Conservation (phyloP, 2,113 vertebrate genomes). For the Macquaria australasica region DNA sequence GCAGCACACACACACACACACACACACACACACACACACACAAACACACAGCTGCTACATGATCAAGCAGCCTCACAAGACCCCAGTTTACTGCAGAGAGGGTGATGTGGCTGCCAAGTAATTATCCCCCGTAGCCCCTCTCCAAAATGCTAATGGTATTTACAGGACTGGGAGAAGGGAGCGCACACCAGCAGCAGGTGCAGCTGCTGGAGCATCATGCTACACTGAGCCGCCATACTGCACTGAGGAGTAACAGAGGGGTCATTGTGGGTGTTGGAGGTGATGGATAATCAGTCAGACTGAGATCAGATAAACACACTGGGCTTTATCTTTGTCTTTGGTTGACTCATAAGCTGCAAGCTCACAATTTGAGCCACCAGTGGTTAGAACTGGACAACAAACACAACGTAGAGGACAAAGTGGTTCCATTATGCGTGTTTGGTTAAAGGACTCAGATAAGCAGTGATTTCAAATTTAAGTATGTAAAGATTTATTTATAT, state of each 20-base stretch:
- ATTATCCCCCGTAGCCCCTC: slow-evolving; percentile 59
- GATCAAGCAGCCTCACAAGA: slow-evolving; percentile 59
- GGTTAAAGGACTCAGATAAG: neutral
- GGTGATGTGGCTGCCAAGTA: slow-evolving; percentile 39
- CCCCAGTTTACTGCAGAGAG: slow-evolving; percentile 45
- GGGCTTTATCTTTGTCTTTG: slow-evolving; percentile 16
- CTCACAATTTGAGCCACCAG: neutral
- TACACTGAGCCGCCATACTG: slow-evolving; percentile 26
- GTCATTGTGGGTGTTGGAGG: slow-evolving; percentile 54
- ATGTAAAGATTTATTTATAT: neutral
- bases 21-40: slow-evolving; percentile 45
- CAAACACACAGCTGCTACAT: slow-evolving; percentile 60
- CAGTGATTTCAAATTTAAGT: neutral
- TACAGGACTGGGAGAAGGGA: slow-evolving; percentile 60
- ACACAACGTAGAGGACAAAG: neutral
- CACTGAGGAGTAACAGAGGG: slow-evolving; percentile 43
- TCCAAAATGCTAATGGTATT: slow-evolving; percentile 73
- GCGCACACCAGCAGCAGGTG: slow-evolving; percentile 71
- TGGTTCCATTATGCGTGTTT: neutral
- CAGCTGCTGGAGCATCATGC: slow-evolving; percentile 63
- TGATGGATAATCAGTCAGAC: slow-evolving; percentile 48
- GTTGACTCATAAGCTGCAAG: neutral
- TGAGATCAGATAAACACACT: slow-evolving; percentile 48
- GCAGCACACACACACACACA: slow-evolving; percentile 41
- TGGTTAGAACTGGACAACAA: neutral